Evolutionary conservation across 2,888 invertebrate genomes (phyloP).

Genomic region (Tethea ocularis): DNA sequence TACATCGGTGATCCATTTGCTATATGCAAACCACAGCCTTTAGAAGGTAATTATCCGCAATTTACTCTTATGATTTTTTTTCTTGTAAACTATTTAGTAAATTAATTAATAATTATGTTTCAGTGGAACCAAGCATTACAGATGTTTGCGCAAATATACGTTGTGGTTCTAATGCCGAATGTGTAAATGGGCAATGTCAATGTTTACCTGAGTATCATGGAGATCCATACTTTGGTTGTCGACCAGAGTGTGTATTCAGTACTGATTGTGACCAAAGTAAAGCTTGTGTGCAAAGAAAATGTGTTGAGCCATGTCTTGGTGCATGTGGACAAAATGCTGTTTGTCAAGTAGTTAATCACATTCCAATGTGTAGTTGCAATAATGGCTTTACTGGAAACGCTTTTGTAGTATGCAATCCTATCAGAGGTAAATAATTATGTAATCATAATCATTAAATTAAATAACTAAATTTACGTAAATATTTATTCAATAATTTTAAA

Average conservation of each 20-base stretch:
- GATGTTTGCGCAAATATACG: conserved; percentile 89
- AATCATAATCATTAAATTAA: background rate
- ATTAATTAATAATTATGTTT: conserved; percentile 32
- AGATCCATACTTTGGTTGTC: conserved; percentile 89
- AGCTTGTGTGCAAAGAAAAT: conserved; percentile 90
- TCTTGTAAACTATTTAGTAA: conserved; percentile 7
- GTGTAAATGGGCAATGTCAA: conserved; percentile 87
- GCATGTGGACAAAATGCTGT: conserved; percentile 87
- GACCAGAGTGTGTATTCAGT: conserved; percentile 91
- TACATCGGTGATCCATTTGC: conserved; percentile 90
- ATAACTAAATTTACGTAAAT: conserved; percentile 9
- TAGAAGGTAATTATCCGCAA: conserved; percentile 70
- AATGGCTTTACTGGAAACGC: conserved; percentile 85
- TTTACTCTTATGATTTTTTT: conserved; percentile 2
- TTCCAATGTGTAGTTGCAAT: conserved; percentile 87
- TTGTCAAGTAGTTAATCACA: conserved; percentile 86
- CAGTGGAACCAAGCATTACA: conserved; percentile 64
- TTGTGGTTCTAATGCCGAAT: conserved; percentile 87
- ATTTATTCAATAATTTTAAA: no score
- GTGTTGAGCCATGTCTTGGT: conserved; percentile 88
- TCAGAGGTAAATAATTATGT: conserved; percentile 80
- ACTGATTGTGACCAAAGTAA: conserved; percentile 87
- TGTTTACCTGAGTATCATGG: conserved; percentile 89
- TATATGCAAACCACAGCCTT: conserved; percentile 79
- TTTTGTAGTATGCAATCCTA: conserved; percentile 73